Base-by-base conservation (phyloP, 1,140 invertebrate genomes). In the Meloidogyne hapla region DNA sequence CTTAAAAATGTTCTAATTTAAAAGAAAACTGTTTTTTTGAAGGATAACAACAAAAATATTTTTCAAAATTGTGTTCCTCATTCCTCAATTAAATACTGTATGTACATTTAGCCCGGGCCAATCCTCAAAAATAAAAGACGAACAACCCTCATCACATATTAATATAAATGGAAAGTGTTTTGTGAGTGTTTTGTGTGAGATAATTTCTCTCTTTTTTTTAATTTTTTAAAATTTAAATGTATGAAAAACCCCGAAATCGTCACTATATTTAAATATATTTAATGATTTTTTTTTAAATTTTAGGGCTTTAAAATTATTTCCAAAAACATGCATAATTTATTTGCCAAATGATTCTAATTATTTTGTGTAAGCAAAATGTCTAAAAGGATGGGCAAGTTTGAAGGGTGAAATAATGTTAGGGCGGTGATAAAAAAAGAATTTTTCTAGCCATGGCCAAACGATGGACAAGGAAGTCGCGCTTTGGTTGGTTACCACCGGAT, bases 281-380 rank as follows among this genome's bases (percentile, higher is more conserved):
- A 66, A 33, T 33, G 33, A 8, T 33, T 33, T 25, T 21, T 66
- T 66, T 25, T 26, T 65, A 64, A 6, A n/a, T n/a, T 66, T 8
- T 66, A 26, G 18, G 21, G 8, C 8, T 66, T 28, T 26, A 21
- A 66, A 8, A 26, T 5, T 56, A n/a, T 56, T 56, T 56, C 10
- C 5, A 26, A 65, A 66, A 21, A 6, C 26, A 33, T 66, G 26
- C 13, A 66, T 66, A 66, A 66, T 66, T 66, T 66, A 40, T 40
- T 66, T 66, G 4, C 9, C 65, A 66, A 33, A 33, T 10, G 65
- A 66, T 40, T 25, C 65, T 28, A 66, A 66, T 33, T 33, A 28
- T 28, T 33, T 33, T 33, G 33, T 6, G 33, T 33, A 25, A 6
- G 65, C 26, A 21, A n/a, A 8, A 21, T 5, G 26, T 25, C n/a